A percentile compares a stretch with the other conserved stretches of the same genome.
phyloP scores from a whole-genome alignment of 2,113 vertebrate genomes.

The Megaceryle maxima region DNA sequence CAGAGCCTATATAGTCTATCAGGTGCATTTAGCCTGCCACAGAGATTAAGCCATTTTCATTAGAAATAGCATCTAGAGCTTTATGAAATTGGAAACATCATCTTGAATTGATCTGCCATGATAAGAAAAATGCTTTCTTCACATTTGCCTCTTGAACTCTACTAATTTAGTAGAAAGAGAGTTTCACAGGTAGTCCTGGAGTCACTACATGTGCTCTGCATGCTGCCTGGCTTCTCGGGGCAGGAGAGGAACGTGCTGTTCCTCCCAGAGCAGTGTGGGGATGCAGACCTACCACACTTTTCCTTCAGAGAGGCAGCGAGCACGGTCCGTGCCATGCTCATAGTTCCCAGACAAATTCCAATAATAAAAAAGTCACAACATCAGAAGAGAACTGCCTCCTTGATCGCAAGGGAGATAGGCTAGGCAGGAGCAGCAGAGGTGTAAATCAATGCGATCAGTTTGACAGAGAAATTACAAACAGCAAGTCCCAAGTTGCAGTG shows the following conservation, averaged over 20 bases:
- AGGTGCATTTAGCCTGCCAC: neutral
- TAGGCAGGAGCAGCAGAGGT: neutral
- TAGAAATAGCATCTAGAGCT: neutral
- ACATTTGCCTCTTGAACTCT: neutral
- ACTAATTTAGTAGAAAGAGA: neutral
- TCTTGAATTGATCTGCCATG: neutral
- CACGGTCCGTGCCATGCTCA: neutral
- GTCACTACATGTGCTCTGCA: neutral
- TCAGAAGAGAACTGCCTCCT: neutral
- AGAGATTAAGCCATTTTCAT: neutral
- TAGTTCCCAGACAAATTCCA: neutral
- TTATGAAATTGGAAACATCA: neutral
- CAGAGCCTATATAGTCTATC: neutral
- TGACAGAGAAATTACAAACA: neutral
- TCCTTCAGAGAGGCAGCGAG: fast-evolving
- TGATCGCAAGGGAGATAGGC: neutral
- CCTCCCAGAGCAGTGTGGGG: neutral
- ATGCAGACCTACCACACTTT: neutral
- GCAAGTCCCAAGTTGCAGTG: neutral
- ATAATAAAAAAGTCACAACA: neutral
- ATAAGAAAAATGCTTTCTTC: neutral
- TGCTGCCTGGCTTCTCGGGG: neutral
- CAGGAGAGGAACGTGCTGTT: neutral
- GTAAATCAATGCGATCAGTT: neutral
- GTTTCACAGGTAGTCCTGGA: neutral